phyloP scores from a whole-genome alignment of 2,797 vertebrate genomes.

The Trematomus bernacchii region DNA sequence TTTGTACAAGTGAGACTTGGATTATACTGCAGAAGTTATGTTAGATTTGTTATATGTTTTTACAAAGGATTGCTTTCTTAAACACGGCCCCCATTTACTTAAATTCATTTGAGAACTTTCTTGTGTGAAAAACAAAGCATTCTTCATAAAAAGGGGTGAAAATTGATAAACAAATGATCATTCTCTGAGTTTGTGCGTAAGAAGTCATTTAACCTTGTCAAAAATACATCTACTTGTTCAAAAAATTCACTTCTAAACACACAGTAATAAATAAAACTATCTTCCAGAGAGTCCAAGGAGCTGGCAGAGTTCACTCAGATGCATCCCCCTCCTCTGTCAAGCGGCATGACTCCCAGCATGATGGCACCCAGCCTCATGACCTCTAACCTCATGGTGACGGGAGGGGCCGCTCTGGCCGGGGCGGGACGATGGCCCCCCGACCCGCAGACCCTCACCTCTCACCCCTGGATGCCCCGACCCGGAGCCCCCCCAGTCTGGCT shows the following conservation, averaged over 20 bases:
- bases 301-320: slow-evolving; percentile 93
- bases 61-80: too few relatives aligned
- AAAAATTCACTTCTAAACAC: background rate
- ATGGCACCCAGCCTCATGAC: slow-evolving; percentile 83
- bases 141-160: too few relatives aligned
- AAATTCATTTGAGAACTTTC: too few relatives aligned
- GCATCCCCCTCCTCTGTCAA: slow-evolving; percentile 88
- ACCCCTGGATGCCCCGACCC: slow-evolving; percentile 93
- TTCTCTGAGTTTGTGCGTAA: too few relatives aligned
- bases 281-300: slow-evolving; percentile 93
- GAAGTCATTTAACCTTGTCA: background rate
- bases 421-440: slow-evolving; percentile 93
- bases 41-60: too few relatives aligned
- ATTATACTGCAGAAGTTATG: too few relatives aligned
- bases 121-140: too few relatives aligned
- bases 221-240: background rate
- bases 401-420: slow-evolving; percentile 88
- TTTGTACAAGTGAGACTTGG: too few relatives aligned
- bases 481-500: slow-evolving; percentile 96
- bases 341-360: slow-evolving; percentile 88
- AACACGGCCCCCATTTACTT: too few relatives aligned
- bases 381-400: slow-evolving; percentile 92
- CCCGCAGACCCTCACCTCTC: slow-evolving; percentile 91
- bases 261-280: background rate
- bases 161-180: too few relatives aligned